Conservation (phyloP, 2,797 vertebrate species). For the Huso huso region DNA sequence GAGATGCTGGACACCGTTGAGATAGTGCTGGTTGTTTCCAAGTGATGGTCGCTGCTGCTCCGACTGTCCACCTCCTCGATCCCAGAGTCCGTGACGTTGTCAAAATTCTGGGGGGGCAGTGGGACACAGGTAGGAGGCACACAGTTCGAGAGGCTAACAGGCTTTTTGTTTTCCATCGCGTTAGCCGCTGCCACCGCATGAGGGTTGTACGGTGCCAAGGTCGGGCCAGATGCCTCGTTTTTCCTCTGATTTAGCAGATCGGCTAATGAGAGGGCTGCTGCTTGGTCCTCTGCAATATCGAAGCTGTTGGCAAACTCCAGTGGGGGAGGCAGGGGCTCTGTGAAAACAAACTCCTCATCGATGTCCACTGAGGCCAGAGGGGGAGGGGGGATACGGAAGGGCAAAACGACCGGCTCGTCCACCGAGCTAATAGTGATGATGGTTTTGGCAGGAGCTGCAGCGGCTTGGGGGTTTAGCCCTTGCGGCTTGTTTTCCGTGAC, state of each 20-base stretch:
- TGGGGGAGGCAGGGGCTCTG: constrained; percentile 89
- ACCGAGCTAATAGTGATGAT: constrained; percentile 71
- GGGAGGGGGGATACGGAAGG: constrained; percentile 87
- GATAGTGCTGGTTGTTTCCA: constrained; percentile 95
- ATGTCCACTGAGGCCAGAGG: constrained; percentile 86
- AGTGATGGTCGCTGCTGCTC: constrained; percentile 84
- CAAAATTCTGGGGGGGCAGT: constrained; percentile 73
- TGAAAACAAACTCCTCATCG: constrained; percentile 91
- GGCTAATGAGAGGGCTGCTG: constrained; percentile 48
- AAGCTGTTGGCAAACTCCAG: constrained; percentile 97
- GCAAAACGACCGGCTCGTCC: constrained; percentile 80
- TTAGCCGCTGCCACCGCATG: constrained; percentile 46
- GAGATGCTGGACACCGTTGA: constrained; percentile 92
- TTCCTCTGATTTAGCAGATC: constrained; percentile 73
- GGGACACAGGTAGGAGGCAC: constrained; percentile 73
- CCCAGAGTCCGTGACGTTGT: constrained; percentile 77
- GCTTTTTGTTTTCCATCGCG: constrained; percentile 58
- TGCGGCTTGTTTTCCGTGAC: constrained; percentile 45
- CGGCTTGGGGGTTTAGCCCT: constrained; percentile 41
- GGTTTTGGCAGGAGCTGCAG: constrained; percentile 61
- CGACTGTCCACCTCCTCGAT: constrained; percentile 90
- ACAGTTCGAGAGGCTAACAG: constrained; percentile 68
- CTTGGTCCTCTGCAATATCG: constrained; percentile 84
- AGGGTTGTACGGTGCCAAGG: constrained; percentile 53
- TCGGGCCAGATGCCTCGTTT: constrained; percentile 45